These are phyloP conservation scores for Albula glossodonta DNA, from an alignment of 2,113 vertebrate genomes.

Conservation along the genomic window DNA sequence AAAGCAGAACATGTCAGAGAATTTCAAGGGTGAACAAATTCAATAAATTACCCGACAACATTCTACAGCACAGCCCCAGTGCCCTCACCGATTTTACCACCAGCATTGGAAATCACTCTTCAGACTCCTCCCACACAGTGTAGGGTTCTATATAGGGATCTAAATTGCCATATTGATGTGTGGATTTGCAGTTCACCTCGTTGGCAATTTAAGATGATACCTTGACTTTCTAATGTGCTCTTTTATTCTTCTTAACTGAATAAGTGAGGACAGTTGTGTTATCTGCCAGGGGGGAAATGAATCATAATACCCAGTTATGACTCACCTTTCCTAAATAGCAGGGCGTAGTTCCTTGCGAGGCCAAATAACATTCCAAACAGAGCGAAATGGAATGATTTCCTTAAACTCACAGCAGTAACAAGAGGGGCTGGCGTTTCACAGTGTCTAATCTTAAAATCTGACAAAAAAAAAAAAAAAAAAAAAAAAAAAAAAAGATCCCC, in stretches of 20 bases:
- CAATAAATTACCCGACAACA: background rate
- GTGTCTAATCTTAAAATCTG: background rate
- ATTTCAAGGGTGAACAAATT: background rate
- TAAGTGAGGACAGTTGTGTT: background rate
- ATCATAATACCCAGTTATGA: conserved; percentile 56
- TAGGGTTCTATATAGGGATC: background rate
- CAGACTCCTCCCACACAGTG: background rate
- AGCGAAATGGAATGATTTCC: background rate
- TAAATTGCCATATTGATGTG: background rate
- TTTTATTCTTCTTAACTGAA: background rate
- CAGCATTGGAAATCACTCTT: background rate
- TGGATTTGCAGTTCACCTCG: background rate
- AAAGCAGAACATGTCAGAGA: background rate
- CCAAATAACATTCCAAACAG: conserved; percentile 25
- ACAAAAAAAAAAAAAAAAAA: background rate
- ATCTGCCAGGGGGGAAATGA: conserved; percentile 55
- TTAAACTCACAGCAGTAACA: background rate
- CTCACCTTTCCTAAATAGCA: conserved; percentile 52
- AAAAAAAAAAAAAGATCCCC: background rate
- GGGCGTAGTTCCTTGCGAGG: conserved; percentile 39
- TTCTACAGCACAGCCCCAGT: background rate
- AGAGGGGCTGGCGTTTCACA: background rate
- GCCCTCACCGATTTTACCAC: background rate
- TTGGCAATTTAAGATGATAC: background rate
- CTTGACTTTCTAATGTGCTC: background rate